Conservation (phyloP, 1,140 invertebrate species). For the Drosophila insularis region DNA sequence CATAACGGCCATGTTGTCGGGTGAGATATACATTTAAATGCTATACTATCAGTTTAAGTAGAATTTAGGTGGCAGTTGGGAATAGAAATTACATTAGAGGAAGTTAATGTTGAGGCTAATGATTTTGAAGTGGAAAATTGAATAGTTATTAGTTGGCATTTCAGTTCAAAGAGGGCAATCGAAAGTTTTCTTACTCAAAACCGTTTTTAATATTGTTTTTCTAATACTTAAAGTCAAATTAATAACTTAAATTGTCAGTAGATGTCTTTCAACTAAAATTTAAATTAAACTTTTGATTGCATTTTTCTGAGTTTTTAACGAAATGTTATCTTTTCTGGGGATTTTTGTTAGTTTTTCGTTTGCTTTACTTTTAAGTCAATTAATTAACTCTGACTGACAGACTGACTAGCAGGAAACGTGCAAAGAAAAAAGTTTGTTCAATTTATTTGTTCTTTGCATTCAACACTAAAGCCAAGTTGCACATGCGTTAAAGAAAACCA, state of each 20-base stretch:
- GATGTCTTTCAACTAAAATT: too few species aligned
- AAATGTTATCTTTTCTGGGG: background rate
- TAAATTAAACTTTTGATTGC: background rate
- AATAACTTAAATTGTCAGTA: too few species aligned
- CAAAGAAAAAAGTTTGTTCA: constrained; percentile 78
- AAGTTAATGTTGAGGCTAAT: too few species aligned
- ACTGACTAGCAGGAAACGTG: constrained; percentile 27
- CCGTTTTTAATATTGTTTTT: too few species aligned
- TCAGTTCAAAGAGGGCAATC: background rate
- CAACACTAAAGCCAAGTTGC: constrained; percentile 73
- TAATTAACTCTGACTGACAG: constrained; percentile 14
- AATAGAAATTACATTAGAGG: background rate
- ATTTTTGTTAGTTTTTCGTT: background rate
- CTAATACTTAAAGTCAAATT: too few species aligned
- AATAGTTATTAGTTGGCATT: background rate
- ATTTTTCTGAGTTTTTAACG: background rate
- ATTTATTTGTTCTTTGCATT: constrained; percentile 82
- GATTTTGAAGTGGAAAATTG: background rate
- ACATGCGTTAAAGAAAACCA: constrained; percentile 52
- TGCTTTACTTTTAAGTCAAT: constrained; percentile 4
- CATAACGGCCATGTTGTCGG: constrained; percentile 99
- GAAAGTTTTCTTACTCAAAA: too few species aligned
- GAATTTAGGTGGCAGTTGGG: background rate
- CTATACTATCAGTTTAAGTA: constrained; percentile 25
- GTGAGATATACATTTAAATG: constrained; percentile 84